Percentiles rank a stretch among this genome's conserved stretches.
Conservation (phyloP, 1,140 invertebrate species). For the Elymnias hypermnestra region DNA sequence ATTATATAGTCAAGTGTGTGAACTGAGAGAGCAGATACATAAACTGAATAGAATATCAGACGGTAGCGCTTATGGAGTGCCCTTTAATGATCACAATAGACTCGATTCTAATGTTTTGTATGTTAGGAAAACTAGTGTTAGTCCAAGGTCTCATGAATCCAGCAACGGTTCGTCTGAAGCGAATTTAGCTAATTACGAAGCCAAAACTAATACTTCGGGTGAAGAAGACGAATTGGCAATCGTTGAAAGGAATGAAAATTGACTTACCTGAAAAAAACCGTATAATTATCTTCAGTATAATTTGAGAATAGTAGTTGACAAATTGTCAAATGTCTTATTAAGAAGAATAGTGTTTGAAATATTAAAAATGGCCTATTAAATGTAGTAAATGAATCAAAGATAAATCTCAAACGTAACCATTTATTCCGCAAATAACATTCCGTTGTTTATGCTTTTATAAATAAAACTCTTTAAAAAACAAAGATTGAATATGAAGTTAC, state of each 20-base stretch:
- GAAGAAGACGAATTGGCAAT: conserved; percentile 68
- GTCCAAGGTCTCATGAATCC: conserved; percentile 60
- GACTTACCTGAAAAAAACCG: conserved; percentile 13
- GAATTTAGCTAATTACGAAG: conserved; percentile 49
- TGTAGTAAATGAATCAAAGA: no score
- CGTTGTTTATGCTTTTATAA: no score
- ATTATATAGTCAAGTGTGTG: conserved; percentile 87
- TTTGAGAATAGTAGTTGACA: no score
- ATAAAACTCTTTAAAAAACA: no score
- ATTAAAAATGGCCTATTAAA: no score
- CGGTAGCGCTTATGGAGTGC: conserved; percentile 48
- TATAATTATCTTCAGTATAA: no score
- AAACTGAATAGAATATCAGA: conserved; percentile 68
- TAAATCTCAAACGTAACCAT: no score
- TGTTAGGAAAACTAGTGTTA: conserved; percentile 54
- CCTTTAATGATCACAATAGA: conserved; percentile 41
- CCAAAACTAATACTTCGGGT: conserved; percentile 59
- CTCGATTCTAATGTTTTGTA: conserved; percentile 60
- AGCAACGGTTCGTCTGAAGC: conserved; percentile 63
- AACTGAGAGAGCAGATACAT: conserved; percentile 81
- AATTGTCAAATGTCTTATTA: no score
- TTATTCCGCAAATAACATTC: not conserved
- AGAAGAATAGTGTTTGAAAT: no score
- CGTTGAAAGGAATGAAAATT: conserved; percentile 50
- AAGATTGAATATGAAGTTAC: no score